These are phyloP conservation scores for Choristoneura rosaceana DNA, from an alignment of 2,888 invertebrate species.

Conservation along the genomic window DNA sequence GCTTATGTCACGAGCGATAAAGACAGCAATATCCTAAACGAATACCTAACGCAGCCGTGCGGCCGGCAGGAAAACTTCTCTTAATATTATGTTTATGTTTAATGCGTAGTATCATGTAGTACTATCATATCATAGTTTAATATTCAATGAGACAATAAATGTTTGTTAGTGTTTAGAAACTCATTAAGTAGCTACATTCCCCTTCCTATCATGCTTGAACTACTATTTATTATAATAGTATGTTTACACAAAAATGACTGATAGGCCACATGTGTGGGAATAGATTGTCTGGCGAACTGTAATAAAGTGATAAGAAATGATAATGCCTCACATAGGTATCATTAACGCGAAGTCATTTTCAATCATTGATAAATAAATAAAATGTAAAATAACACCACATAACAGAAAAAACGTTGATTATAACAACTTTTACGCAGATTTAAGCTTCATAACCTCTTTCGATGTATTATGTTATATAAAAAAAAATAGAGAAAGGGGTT, in stretches of 20 bases:
- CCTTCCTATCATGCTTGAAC: neutral
- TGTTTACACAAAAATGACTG: slow-evolving; percentile 26
- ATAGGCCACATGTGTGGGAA: slow-evolving; percentile 10
- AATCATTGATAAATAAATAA: slow-evolving; percentile 3
- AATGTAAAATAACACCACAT: neutral
- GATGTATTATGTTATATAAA: neutral
- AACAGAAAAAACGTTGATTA: neutral
- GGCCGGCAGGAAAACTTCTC: too few relatives aligned
- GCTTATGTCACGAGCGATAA: too few relatives aligned
- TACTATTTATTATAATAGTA: neutral
- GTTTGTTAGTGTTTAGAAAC: neutral
- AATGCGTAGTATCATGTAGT: too few relatives aligned
- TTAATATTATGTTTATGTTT: too few relatives aligned
- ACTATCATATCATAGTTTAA: too few relatives aligned
- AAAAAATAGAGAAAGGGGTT: neutral
- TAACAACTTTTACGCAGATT: neutral
- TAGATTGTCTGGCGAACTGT: slow-evolving; percentile 22
- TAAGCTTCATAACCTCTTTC: neutral
- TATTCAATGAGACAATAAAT: too few relatives aligned
- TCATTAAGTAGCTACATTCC: slow-evolving; percentile 1
- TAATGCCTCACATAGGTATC: neutral
- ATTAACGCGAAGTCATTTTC: neutral
- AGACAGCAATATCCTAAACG: too few relatives aligned
- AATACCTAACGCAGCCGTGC: too few relatives aligned
- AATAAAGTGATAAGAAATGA: slow-evolving; percentile 32